Base-by-base conservation (phyloP, 2,113 vertebrate genomes). In the Aptenodytes patagonicus region DNA sequence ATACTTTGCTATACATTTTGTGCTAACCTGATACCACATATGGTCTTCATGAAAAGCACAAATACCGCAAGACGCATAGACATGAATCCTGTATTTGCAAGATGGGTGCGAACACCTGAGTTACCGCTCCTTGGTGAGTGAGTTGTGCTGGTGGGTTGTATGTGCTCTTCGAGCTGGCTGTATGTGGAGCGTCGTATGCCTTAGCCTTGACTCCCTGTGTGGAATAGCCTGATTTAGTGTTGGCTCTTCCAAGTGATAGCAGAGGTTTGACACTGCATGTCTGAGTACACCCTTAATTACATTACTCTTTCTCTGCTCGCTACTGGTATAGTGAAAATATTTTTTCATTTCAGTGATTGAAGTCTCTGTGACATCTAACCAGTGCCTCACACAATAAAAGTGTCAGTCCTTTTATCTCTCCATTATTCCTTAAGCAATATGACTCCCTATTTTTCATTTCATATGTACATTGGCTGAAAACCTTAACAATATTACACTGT, bases 371-470 rank as follows among this genome's bases (percentile, higher is more conserved):
- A 83, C 83, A 91, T 72, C 84, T 38, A 87, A 68, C 80, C 52
- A 62, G 49, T 15, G 68, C 82, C 52, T 84, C 89, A 32, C 76
- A 76, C 83, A 86, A 85, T 88, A 93, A 96, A 96, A 75, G 81
- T 83, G 66, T 38, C 2, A 0, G 62, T 83, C 34, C 79, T 72
- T 93, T 97, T 96, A 95, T 96, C 93, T 95, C 66, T 83, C 86
- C 47, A 46, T 93, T 93, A 81, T 91, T 93, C 66, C 85, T 94
- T 90, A 58, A 93, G 93, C 87, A 95, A 96, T 92, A 88, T 95
- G 93, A 96, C 91, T 91, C 62, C 85, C 55, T 77, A 17, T 95
- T 95, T 96, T 96, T 94, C 91, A 96, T 97, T 95, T 96, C 62
- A 38, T 96, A 94, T 87, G 85, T 92, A 95, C 52, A 55, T 89